Evolutionary conservation across 2,113 vertebrate genomes (phyloP), one percentile per base, ranked within the genome.

Genomic region (Danionella cerebrum): DNA sequence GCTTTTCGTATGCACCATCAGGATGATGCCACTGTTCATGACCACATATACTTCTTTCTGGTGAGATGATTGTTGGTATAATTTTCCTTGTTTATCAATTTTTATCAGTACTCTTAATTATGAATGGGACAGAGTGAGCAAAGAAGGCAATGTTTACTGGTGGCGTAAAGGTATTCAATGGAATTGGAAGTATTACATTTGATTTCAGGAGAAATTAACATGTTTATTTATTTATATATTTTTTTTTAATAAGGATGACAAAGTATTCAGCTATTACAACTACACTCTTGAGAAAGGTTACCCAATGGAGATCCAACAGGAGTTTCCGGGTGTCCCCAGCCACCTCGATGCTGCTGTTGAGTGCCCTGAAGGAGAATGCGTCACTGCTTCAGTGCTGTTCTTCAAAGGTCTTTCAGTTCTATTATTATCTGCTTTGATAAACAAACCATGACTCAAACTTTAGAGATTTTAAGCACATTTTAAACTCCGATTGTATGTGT

Each of bases 341-440:
- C 73, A 90, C 5, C 51, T 92, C 67, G 90, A 91, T 13, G 88
- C 91, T 0, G 91, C 92, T 10, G 87, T 92, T 45, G 93, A 94
- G 79, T 95, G 92, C 52, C 91, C 90, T 39, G 73, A 60, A 45
- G 85, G 84, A 75, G 92, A 93, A 22, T 93, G 92, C 39, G 2
- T 2, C 0, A n/a, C 77, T 0, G 76, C 91, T 75, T 87, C 89
- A 0, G 54, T 94, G 33, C 25, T 95, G 2, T 94, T 96, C 79
- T 93, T 94, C 57, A 90, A 94, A 82, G 93, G 93, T 94, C 39
- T 58, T 14, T 11, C 4, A 12, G 18, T n/a, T 58, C 27, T 29
- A 33, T 33, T 9, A 3, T 33, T 3, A 58, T 18, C 14, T 41
- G 38, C 22, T 25, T 22, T 12, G 19, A 10, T 33, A 16, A n/a